Percentiles rank a stretch among this genome's conserved stretches.
phyloP scores from a whole-genome alignment of 2,113 vertebrate species.

The Galeopterus variegatus region DNA sequence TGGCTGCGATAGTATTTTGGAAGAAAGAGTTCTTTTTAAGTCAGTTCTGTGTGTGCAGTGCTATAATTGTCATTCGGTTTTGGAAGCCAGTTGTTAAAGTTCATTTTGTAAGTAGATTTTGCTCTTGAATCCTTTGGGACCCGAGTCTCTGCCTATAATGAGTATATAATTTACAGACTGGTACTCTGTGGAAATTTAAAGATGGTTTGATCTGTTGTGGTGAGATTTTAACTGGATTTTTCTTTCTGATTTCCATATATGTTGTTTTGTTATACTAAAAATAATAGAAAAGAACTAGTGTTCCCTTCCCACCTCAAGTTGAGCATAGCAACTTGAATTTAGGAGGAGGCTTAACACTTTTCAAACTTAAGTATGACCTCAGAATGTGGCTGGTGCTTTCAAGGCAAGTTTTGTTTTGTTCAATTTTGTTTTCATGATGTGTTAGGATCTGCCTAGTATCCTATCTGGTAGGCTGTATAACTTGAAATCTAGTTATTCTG shows the following conservation, averaged over 20 bases:
- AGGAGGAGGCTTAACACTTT: neutral
- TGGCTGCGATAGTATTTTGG: constrained; percentile 44
- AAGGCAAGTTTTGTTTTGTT: constrained; percentile 74
- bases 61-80: constrained; percentile 57
- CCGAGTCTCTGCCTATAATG: neutral
- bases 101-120: constrained; percentile 67
- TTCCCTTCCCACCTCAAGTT: constrained; percentile 1
- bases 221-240: constrained; percentile 61
- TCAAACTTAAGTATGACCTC: constrained; percentile 60
- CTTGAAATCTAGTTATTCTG: constrained; percentile 68
- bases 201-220: constrained; percentile 20
- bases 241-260: constrained; percentile 4
- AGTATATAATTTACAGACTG: neutral
- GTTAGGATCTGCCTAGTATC: constrained; percentile 56
- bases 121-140: constrained; percentile 21
- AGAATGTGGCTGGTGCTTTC: constrained; percentile 64
- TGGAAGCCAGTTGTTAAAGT: constrained; percentile 38
- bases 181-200: constrained; percentile 23
- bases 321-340: neutral
- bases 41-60: constrained; percentile 37
- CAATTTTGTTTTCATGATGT: constrained; percentile 69
- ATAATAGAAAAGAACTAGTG: neutral
- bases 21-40: constrained; percentile 48
- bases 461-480: constrained; percentile 25
- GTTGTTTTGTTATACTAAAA: constrained; percentile 48